These are phyloP conservation scores for Aporophyla nigra DNA, from an alignment of 2,888 invertebrate genomes.

Conservation along the genomic window DNA sequence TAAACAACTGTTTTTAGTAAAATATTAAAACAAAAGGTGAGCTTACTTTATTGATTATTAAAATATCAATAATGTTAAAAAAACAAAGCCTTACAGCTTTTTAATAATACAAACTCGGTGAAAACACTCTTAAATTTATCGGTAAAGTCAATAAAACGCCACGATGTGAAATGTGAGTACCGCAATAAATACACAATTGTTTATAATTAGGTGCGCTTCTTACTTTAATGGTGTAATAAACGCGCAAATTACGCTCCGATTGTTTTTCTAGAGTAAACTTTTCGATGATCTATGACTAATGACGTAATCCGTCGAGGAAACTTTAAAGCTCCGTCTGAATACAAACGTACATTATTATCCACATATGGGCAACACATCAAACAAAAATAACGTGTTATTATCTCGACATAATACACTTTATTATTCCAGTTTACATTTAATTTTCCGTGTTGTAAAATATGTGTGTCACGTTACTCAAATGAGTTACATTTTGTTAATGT, in stretches of 20 bases:
- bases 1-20: background rate
- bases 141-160: constrained; percentile 63
- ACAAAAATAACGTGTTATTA: constrained; percentile 30
- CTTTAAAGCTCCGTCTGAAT: constrained; percentile 31
- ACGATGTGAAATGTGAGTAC: constrained; percentile 70
- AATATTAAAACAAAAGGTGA: constrained; percentile 10
- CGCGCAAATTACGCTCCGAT: constrained; percentile 78
- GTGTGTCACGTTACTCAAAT: constrained; percentile 48
- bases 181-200: constrained; percentile 83
- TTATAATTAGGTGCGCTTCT: constrained; percentile 84
- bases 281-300: constrained; percentile 63
- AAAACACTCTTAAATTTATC: constrained; percentile 64
- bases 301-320: constrained; percentile 34
- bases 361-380: constrained; percentile 31
- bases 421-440: constrained; percentile 14
- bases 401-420: constrained; percentile 25
- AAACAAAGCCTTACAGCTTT: constrained; percentile 28
- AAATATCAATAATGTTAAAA: constrained; percentile 18
- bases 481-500: constrained; percentile 69
- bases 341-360: constrained; percentile 26
- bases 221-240: constrained; percentile 85
- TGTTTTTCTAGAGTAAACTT: constrained; percentile 75
- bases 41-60: background rate
- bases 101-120: constrained; percentile 54
- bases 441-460: constrained; percentile 32